Evolutionary conservation across 1,140 invertebrate genomes (phyloP).

Genomic region (Calliopsis andreniformis): DNA sequence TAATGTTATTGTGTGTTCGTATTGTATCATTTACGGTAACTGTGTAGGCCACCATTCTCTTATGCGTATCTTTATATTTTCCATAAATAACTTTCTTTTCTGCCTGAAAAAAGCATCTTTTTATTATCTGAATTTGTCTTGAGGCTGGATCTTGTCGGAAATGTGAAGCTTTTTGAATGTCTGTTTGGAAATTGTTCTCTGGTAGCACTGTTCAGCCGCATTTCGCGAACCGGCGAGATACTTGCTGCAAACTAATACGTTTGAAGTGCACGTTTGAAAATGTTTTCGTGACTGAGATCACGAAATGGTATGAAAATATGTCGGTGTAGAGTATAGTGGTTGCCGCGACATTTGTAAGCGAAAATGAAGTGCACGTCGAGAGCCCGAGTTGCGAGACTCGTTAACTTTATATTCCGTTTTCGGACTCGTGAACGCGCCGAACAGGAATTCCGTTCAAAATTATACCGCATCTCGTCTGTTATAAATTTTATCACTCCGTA

Average conservation of each 20-base stretch:
- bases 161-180: neutral
- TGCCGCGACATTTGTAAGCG: neutral
- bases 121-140: no score
- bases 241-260: neutral
- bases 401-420: constrained; percentile 32
- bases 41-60: no score
- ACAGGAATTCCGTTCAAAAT: constrained; percentile 19
- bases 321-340: neutral
- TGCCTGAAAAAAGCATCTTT: no score
- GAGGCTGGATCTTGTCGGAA: no score
- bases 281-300: constrained; percentile 6
- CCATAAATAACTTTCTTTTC: no score
- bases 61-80: no score
- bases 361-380: constrained; percentile 6
- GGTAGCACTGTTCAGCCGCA: neutral
- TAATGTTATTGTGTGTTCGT: no score
- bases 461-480: neutral
- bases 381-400: constrained; percentile 23
- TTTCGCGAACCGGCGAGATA: neutral
- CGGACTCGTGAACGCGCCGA: neutral
- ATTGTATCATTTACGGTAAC: no score
- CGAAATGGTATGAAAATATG: constrained; percentile 5
- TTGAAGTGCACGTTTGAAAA: constrained; percentile 7
- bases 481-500: constrained; percentile 41
- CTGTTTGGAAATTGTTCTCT: neutral